Conservation (phyloP, 2,797 vertebrate species). For the Botia almorhae region DNA sequence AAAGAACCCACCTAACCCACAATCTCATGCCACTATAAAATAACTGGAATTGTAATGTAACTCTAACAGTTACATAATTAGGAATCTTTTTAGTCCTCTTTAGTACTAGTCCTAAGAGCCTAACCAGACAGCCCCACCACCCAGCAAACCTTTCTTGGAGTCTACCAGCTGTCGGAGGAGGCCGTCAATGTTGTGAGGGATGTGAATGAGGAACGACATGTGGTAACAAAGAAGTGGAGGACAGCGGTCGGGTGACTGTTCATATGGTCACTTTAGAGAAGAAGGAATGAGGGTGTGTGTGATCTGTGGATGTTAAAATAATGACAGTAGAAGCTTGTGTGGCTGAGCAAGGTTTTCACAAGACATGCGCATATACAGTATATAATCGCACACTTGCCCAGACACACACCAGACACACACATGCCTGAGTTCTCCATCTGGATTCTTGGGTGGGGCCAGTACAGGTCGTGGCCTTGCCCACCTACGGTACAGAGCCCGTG, state of each 20-base stretch:
- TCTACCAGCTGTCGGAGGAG: constrained; percentile 65
- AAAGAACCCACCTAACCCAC: constrained; percentile 49
- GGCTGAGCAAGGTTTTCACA: constrained; percentile 38
- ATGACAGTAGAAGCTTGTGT: constrained; percentile 40
- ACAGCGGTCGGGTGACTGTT: constrained; percentile 27
- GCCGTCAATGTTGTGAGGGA: constrained; percentile 33
- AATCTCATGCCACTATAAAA: constrained; percentile 68
- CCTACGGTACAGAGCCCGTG: constrained; percentile 52
- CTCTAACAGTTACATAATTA: constrained; percentile 77
- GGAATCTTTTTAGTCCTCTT: constrained; percentile 59
- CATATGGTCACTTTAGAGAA: constrained; percentile 46
- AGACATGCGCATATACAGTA: constrained; percentile 4
- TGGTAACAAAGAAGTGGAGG: constrained; percentile 16
- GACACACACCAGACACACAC: constrained; percentile 7
- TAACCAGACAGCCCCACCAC: constrained; percentile 68
- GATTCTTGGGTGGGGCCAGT: constrained; percentile 46
- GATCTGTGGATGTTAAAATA: constrained; percentile 41
- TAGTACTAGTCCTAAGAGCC: constrained; percentile 60
- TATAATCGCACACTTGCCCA: constrained; percentile 10
- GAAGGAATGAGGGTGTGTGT: constrained; percentile 42
- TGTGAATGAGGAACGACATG: constrained; percentile 28
- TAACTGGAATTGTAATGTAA: constrained; percentile 57
- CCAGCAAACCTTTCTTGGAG: constrained; percentile 56
- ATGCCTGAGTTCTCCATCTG: constrained; percentile 26
- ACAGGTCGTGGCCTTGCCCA: constrained; percentile 58